Evolutionary conservation across 2,888 invertebrate species (phyloP).

Genomic region (Ischnus inquisitorius): DNA sequence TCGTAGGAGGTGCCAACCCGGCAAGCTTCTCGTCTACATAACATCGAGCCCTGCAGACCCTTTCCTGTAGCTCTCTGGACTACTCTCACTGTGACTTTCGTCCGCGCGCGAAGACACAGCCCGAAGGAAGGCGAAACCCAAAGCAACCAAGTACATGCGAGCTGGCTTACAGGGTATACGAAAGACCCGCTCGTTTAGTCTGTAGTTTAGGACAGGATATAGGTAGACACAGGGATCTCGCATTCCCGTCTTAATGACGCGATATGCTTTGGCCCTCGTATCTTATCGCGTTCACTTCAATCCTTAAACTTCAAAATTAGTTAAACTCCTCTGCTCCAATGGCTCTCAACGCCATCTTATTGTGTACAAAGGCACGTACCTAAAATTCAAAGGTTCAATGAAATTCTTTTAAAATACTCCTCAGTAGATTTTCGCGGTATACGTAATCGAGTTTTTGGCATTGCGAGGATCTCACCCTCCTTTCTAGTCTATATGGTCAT

Average conservation of each 20-base stretch:
- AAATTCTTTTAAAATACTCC: not conserved
- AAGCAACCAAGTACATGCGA: conserved; percentile 41
- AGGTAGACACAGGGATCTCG: conserved; percentile 25
- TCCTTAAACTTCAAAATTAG: not conserved
- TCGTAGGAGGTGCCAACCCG: conserved; percentile 62
- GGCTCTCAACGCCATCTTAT: not conserved
- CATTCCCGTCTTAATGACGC: conserved; percentile 56
- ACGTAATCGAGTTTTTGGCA: not conserved
- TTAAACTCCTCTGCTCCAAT: not conserved
- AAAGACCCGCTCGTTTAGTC: conserved; percentile 31
- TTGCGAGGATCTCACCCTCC: not conserved
- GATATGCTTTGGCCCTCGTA: not conserved
- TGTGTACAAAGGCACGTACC: not conserved
- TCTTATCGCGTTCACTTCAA: not conserved
- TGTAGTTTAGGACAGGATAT: conserved; percentile 22
- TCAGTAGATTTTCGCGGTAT: not conserved
- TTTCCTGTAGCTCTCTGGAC: conserved; percentile 16
- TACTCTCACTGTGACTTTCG: conserved; percentile 23
- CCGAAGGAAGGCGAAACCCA: conserved; percentile 20
- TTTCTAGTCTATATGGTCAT: not conserved
- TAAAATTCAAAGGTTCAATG: conserved; percentile 2
- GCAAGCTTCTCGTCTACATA: conserved; percentile 60
- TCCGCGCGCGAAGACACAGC: not conserved
- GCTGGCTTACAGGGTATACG: not conserved
- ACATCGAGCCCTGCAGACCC: conserved; percentile 37